These are phyloP conservation scores for Taxidea taxus DNA, from an alignment of 2,113 vertebrate genomes.

Conservation along the genomic window DNA sequence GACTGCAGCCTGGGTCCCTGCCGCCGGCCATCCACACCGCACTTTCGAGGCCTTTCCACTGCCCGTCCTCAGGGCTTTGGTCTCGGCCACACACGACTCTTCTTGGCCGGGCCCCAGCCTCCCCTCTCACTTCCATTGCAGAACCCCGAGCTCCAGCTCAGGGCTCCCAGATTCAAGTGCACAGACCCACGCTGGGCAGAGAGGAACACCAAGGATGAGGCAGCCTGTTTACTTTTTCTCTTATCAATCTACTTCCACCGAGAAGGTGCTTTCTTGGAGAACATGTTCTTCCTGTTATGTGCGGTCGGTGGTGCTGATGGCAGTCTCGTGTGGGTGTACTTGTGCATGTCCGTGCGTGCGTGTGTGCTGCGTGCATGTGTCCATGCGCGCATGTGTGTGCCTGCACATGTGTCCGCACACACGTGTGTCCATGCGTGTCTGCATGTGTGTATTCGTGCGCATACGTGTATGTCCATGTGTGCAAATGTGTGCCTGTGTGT, in stretches of 20 bases:
- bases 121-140: too few relatives aligned
- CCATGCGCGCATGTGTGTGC: too few relatives aligned
- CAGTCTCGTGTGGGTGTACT: not conserved
- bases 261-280: not conserved
- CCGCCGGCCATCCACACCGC: not conserved
- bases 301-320: fast-evolving
- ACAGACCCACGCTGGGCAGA: not conserved
- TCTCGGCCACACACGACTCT: fast-evolving
- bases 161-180: not conserved
- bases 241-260: not conserved
- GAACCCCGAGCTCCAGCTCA: not conserved
- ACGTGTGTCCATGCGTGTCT: too few relatives aligned
- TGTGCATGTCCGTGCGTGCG: not conserved
- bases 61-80: not conserved
- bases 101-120: not conserved
- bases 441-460: too few relatives aligned
- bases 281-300: not conserved
- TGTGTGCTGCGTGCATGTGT: too few relatives aligned
- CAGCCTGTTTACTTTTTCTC: not conserved
- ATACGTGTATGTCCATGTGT: too few relatives aligned
- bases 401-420: too few relatives aligned
- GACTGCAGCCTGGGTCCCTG: not conserved
- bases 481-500: too few relatives aligned
- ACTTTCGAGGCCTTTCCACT: too few relatives aligned
- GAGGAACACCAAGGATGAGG: not conserved